A percentile compares a stretch with the other conserved stretches of the same genome.
Conservation (phyloP, 2,797 vertebrate species). For the Amblyraja radiata region DNA sequence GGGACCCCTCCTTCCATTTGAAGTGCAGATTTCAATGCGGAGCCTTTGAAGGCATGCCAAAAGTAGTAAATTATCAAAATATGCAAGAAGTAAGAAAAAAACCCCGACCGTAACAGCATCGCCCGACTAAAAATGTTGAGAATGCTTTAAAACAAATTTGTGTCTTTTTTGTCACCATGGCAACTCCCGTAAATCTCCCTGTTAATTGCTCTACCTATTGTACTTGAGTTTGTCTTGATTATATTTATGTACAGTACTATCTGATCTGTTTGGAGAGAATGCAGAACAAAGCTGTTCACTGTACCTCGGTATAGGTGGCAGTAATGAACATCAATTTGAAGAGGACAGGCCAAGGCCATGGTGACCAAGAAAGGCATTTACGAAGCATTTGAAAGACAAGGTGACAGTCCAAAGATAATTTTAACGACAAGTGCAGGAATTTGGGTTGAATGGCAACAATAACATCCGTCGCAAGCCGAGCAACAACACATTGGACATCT, state of each 20-base stretch:
- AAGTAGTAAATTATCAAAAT: not conserved
- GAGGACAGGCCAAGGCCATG: not conserved
- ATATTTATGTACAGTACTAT: no score
- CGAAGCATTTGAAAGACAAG: not conserved
- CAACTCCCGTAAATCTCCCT: not conserved
- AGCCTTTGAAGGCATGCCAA: not conserved
- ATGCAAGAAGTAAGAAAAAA: not conserved
- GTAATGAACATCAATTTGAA: not conserved
- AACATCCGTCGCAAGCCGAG: no score
- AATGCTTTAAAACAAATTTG: not conserved
- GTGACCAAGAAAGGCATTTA: not conserved
- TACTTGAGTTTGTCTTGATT: no score
- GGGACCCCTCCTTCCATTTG: not conserved
- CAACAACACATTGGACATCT: not conserved
- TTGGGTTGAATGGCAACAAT: not conserved
- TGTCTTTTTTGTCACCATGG: not conserved
- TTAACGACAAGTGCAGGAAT: not conserved
- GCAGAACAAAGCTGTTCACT: no score
- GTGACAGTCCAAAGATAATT: not conserved
- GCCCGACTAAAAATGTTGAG: not conserved
- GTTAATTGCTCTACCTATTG: no score
- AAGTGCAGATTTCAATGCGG: not conserved
- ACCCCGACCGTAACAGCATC: not conserved
- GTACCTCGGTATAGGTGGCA: no score
- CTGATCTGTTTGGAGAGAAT: no score